Evolutionary conservation across 2,888 invertebrate genomes (phyloP), one percentile per base, ranked within the genome.

Genomic region (Anodontia alba): DNA sequence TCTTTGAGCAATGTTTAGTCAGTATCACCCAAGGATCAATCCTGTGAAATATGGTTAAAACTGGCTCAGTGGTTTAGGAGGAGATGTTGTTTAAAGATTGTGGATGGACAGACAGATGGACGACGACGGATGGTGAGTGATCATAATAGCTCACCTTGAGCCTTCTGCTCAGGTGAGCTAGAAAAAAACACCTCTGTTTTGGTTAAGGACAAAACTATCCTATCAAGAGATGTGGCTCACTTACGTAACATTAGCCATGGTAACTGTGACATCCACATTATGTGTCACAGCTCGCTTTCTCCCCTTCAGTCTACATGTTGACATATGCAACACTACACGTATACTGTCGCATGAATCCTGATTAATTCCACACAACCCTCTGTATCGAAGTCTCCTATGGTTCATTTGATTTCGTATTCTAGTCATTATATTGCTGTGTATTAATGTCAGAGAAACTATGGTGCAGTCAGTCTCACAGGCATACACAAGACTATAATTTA

Each of bases 271-370:
- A 8, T 62, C 62, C 7, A 33, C 31, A 20, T 7, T 33, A 62
- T 62, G 62, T 31, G 33, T 62, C 8, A 62, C 15, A 17, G 12
- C 62, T 33, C 62, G 26, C 62, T 62, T 62, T 62, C 62, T 62
- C 5, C 62, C 8, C 12, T 49, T 49, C 49, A 49, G 49, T 49
- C 26, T 23, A 15, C 57, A 23, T 8, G 26, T 23, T 57, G 57
- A 57, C n/a, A n/a, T n/a, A n/a, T n/a, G n/a, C 15, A 57, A 15
- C 26, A 26, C n/a, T 15, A 20, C 20, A 49, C 10, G 3, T 49
- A 49, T 49, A 15, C n/a, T 5, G 26, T 33, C 20, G 20, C 62
- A 62, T 5, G 33, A 7, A 57, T 17, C 10, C 15, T 31, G 20
- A 29, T 57, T 26, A 29, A 57, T 57, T 7, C 57, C 57, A 62